A percentile compares a stretch with the other conserved stretches of the same genome.
Evolutionary conservation across 2,888 invertebrate genomes (phyloP).

Genomic region (Halocaridina rubra): DNA sequence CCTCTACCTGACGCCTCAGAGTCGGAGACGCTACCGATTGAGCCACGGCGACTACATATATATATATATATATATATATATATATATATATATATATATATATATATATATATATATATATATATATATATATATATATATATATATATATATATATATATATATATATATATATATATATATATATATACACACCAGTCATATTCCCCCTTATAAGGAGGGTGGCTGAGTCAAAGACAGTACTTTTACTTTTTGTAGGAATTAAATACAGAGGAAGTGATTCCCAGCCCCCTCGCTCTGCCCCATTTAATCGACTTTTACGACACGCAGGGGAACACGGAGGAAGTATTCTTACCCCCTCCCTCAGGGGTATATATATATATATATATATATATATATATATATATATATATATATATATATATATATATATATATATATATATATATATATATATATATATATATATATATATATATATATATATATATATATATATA

Average conservation of each 20-base stretch:
- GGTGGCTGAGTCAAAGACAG: too few species aligned
- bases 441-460: not conserved
- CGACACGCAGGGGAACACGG: too few species aligned
- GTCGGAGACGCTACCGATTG: not conserved
- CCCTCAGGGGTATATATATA: constrained; percentile 27
- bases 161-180: constrained; percentile 28
- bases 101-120: not conserved
- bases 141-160: constrained; percentile 30
- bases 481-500: not conserved
- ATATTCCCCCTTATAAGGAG: too few species aligned
- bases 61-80: not conserved
- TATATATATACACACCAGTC: not conserved
- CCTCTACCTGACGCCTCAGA: not conserved
- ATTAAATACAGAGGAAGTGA: too few species aligned
- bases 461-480: not conserved
- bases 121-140: constrained; percentile 20
- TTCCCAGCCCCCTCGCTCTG: too few species aligned
- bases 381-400: constrained; percentile 31
- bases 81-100: constrained; percentile 17
- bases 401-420: not conserved
- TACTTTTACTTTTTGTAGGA: too few species aligned
- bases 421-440: not conserved
- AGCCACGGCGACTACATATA: too few species aligned
- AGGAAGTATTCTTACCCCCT: too few species aligned
- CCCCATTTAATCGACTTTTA: too few species aligned